phyloP scores from a whole-genome alignment of 2,888 invertebrate species.

The Xestoiulus laeticollis region DNA sequence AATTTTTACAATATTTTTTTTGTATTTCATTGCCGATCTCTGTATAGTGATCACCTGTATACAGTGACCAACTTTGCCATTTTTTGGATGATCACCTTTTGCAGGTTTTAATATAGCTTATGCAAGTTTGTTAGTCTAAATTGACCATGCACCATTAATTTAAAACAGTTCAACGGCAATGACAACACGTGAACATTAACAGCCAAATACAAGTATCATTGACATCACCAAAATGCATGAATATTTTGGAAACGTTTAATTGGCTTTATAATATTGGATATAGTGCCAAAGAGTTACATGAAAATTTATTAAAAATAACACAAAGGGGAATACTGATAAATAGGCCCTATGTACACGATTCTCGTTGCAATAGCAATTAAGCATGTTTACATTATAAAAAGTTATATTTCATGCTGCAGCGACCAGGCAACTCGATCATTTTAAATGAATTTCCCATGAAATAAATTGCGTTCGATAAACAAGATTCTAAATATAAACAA shows the following conservation, averaged over 20 bases:
- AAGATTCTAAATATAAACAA: background rate
- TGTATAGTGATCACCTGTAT: too few relatives aligned
- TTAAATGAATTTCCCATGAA: background rate
- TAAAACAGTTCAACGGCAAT: background rate
- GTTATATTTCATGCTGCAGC: background rate
- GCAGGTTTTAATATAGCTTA: background rate
- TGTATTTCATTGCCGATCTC: too few relatives aligned
- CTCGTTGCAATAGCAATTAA: too few relatives aligned
- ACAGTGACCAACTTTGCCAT: too few relatives aligned
- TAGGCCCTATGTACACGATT: too few relatives aligned
- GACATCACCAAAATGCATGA: background rate
- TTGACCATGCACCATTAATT: background rate
- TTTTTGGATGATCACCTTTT: too few relatives aligned
- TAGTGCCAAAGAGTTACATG: background rate
- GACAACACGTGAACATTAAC: background rate
- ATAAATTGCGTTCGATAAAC: slow-evolving; percentile 20
- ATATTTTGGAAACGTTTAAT: background rate
- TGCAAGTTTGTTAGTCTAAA: background rate
- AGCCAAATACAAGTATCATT: background rate
- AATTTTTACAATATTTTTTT: too few relatives aligned
- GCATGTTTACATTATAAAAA: background rate
- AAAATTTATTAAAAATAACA: background rate
- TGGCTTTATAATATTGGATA: background rate
- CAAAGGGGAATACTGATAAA: background rate
- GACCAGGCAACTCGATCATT: background rate